Evolutionary conservation across 2,113 vertebrate species (phyloP).

Genomic region (Geococcyx californianus): DNA sequence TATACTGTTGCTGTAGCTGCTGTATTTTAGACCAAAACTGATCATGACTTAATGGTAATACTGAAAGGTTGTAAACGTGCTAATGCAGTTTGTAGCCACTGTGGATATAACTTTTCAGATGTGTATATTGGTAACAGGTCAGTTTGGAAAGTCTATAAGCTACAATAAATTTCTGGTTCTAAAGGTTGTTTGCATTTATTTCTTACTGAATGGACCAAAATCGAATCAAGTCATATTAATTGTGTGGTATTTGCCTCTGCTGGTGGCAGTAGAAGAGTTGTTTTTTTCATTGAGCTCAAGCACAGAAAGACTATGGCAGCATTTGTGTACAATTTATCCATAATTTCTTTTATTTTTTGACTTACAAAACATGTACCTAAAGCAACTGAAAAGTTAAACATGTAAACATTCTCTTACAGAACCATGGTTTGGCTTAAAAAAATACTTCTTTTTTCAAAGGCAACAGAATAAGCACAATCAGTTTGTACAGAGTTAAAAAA

Average conservation of each 20-base stretch:
- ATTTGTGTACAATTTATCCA: background rate
- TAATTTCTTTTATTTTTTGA: background rate
- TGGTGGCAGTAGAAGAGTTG: background rate
- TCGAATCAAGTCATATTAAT: rapidly evolving
- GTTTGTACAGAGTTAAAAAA: conserved; percentile 28
- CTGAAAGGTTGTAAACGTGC: conserved; percentile 79
- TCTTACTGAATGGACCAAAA: background rate
- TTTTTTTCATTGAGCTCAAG: background rate
- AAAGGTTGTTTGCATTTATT: conserved; percentile 33
- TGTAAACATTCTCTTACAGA: conserved; percentile 57
- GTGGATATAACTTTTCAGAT: conserved; percentile 76
- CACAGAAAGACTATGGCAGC: background rate
- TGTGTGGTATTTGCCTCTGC: background rate
- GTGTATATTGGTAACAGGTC: conserved; percentile 85
- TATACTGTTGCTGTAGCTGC: conserved; percentile 84
- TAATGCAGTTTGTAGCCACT: conserved; percentile 78
- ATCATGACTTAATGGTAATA: conserved; percentile 73
- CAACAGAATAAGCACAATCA: conserved; percentile 53
- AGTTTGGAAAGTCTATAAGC: conserved; percentile 79
- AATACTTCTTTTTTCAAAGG: conserved; percentile 51
- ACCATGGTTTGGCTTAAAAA: conserved; percentile 50
- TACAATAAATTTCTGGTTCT: conserved; percentile 85
- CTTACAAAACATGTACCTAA: conserved; percentile 57
- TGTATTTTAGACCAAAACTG: conserved; percentile 79
- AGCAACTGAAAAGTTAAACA: conserved; percentile 12